Base-by-base conservation (phyloP, 2,113 vertebrate genomes). In the Eptesicus fuscus region DNA sequence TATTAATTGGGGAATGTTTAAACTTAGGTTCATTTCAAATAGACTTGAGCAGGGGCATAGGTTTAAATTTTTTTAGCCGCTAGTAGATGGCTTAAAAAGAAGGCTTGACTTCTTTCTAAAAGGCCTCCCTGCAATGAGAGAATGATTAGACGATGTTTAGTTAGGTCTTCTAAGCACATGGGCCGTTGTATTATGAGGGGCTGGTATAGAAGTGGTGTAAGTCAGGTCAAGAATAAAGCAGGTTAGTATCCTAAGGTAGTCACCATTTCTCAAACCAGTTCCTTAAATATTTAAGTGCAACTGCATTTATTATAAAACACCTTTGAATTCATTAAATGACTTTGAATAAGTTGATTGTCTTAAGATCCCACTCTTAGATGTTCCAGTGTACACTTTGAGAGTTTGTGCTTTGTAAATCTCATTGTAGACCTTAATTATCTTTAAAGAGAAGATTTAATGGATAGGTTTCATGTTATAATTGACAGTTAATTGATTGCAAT, bases 1-100 rank as follows among this genome's bases (percentile, higher is more conserved):
- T 47, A 11, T 82, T 83, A 61, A 79, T 87, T 42, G 67, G 44
- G 61, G 56, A 79, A 70, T 85, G 7, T 83, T 95, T 96, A 91
- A 90, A 59, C 30, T 49, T 53, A 4, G 35, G 25, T 96, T 35
- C 18, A 23, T 87, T 95, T 96, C 6, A 37, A 9, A 4, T 47
- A 56, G 53, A 88, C 17, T 77, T 40, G 70, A 84, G 74, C 20
- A 25, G 2, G 47, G 63, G 47, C 10, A 7, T 7, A 79, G 42
- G 49, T 73, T 95, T 90, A 71, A 16, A 63, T 44, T 74, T 85
- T 85, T 78, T 88, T 67, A 87, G 63, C 1, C 25, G 17, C 13
- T 70, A 76, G n/a, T n/a, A 53, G 69, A 70, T 42, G 4, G 78
- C 90, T 91, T 67, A 13, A 6, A 30, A 83, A 93, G 22, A 91